Base-by-base conservation (phyloP, 1,140 invertebrate genomes). In the Prorops nasuta region DNA sequence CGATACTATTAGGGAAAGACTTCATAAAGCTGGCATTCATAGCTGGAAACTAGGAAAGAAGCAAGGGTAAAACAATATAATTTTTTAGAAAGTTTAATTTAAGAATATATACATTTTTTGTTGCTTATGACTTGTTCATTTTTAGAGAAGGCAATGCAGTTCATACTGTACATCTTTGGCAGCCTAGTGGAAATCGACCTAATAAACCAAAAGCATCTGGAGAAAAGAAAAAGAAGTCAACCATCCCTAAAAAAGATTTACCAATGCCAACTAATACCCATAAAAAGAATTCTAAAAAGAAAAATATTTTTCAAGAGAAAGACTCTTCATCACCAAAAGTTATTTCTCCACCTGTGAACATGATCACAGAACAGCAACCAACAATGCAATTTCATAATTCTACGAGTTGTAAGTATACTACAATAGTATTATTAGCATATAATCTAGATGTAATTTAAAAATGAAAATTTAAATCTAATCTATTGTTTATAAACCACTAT, bases 31-130 rank as follows among this genome's bases (percentile, higher is more conserved):
- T 47, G 75, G 75, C 22, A 76, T 78, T 56, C 75, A 78, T 17
- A 77, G 75, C 56, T 77, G 75, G 75, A 77, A 77, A 36, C 57
- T 77, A 10, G 75, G 73, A 7, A 77, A 77, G 41, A 76, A 75
- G 36, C 75, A 76, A 57, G 74, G 75, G 73, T 76, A 50, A 9
- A 45, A 32, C 28, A 24, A 44, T 41, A 12, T 8, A 14, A 32
- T 18, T 49, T n/a, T 10, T 19, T 24, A 40, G 21, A 31, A 17
- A 44, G 20, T 39, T 28, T 40, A 24, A 24, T 3, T 21, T 4
- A 39, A 38, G 16, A 0, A 4, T 19, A 16, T 15, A 42, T n/a
- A 20, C n/a, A 31, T 34, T 34, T 44, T 18, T n/a, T n/a, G n/a
- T n/a, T n/a, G 17, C 20, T 44, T 9, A 8, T 44, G 17, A 3